These are phyloP conservation scores for Leucophenga montana DNA, from an alignment of 2,888 invertebrate genomes.

Conservation along the genomic window DNA sequence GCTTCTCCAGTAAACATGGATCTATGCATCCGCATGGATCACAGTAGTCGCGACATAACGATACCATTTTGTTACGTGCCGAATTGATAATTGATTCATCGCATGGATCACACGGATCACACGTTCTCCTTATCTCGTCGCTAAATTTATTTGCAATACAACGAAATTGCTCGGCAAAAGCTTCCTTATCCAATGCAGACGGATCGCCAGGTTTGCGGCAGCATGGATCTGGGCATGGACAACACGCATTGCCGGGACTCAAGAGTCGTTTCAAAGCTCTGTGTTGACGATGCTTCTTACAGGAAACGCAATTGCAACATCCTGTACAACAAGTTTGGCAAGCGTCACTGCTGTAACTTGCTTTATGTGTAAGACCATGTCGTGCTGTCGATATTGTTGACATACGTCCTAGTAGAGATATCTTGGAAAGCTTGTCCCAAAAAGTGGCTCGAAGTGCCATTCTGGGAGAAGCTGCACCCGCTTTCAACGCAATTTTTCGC, in stretches of 20 bases:
- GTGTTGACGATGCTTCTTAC: neutral
- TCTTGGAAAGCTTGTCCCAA: neutral
- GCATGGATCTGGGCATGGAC: no score
- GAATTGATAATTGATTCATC: neutral
- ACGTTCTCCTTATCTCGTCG: no score
- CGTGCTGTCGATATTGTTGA: neutral
- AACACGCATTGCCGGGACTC: neutral
- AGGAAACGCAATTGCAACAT: slow-evolving; percentile 1
- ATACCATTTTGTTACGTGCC: neutral
- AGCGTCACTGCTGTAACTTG: neutral
- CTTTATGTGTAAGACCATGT: neutral
- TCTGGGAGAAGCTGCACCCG: neutral
- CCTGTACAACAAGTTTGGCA: neutral
- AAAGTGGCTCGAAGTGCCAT: slow-evolving; percentile 13
- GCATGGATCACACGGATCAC: no score
- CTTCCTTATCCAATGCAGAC: no score
- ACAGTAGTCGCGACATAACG: slow-evolving; percentile 1
- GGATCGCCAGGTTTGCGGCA: no score
- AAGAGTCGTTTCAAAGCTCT: neutral
- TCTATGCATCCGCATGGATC: neutral
- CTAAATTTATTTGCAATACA: no score
- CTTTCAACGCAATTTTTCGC: neutral
- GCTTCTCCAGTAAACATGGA: neutral
- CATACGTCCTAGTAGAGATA: neutral
- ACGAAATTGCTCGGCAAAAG: no score